These are phyloP conservation scores for Ooceraea biroi DNA, from an alignment of 1,140 invertebrate species.

Conservation along the genomic window DNA sequence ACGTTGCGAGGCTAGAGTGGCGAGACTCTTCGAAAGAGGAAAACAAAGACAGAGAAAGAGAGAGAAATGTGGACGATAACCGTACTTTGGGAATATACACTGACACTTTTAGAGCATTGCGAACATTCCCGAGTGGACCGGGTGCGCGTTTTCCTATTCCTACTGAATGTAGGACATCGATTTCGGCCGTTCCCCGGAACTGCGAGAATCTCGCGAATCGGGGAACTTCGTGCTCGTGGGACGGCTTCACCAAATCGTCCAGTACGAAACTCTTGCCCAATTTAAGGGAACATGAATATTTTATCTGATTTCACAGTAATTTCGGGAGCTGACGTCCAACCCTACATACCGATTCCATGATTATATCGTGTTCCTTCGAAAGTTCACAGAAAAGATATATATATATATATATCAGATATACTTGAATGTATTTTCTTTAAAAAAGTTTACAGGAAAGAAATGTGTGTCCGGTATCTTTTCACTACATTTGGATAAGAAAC, in stretches of 20 bases:
- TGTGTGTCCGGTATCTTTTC: too few relatives aligned
- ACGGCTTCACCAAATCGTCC: not conserved
- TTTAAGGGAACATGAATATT: not conserved
- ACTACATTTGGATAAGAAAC: too few relatives aligned
- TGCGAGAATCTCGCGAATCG: constrained; percentile 8
- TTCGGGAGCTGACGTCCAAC: not conserved
- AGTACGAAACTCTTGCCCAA: not conserved
- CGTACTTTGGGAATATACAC: constrained; percentile 35
- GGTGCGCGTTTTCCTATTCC: constrained; percentile 47
- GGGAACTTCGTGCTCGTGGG: not conserved
- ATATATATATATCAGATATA: too few relatives aligned
- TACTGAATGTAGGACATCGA: constrained; percentile 57
- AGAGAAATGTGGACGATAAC: not conserved
- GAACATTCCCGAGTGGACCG: constrained; percentile 30
- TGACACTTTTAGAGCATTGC: constrained; percentile 17
- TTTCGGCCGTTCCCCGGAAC: constrained; percentile 47
- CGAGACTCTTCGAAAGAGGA: not conserved
- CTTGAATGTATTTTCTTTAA: too few relatives aligned
- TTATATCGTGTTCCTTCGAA: not conserved
- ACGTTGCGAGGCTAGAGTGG: not conserved
- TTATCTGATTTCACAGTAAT: not conserved
- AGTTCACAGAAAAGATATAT: too few relatives aligned
- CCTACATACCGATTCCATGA: not conserved
- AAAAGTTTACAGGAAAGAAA: too few relatives aligned
- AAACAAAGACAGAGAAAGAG: not conserved